phyloP scores from a whole-genome alignment of 2,113 vertebrate genomes.

The Lepisosteus osseus region DNA sequence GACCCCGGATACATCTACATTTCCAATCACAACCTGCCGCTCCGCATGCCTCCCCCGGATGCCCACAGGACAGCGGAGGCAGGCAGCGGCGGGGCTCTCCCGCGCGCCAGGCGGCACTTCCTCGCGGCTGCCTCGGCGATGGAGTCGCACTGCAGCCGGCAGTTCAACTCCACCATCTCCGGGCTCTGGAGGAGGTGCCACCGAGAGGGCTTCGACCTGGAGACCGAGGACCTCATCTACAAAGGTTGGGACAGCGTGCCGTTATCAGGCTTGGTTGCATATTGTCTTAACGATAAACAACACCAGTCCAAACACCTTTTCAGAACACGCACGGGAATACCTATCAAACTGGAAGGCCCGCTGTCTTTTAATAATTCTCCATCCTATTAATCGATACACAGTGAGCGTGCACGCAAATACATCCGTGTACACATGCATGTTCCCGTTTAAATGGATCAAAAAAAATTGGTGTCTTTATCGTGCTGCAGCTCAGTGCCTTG shows the following conservation, averaged over 20 bases:
- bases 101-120: conserved; percentile 60
- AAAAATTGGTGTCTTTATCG: too few species aligned
- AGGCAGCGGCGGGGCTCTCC: conserved; percentile 41
- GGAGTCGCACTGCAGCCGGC: conserved; percentile 81
- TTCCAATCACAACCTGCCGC: conserved; percentile 80
- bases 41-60: conserved; percentile 72
- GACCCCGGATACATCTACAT: conserved; percentile 86
- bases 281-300: too few species aligned
- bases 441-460: too few species aligned
- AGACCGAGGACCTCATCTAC: conserved; percentile 81
- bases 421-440: too few species aligned
- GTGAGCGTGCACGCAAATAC: too few species aligned
- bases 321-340: too few species aligned
- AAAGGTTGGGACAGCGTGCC: conserved; percentile 66
- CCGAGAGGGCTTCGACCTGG: conserved; percentile 82
- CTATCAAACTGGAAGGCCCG: too few species aligned
- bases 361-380: too few species aligned
- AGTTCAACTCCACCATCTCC: conserved; percentile 83
- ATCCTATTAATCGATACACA: too few species aligned
- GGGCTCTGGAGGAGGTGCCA: conserved; percentile 85
- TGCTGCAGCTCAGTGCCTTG: too few species aligned
- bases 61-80: conserved; percentile 47
- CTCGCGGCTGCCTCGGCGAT: conserved; percentile 62
- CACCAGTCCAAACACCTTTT: too few species aligned
- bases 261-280: too few species aligned